Base-by-base conservation (phyloP, 30 jellyfish, hydroid and myxozoan genomes). In the Rhopilema esculentum region DNA sequence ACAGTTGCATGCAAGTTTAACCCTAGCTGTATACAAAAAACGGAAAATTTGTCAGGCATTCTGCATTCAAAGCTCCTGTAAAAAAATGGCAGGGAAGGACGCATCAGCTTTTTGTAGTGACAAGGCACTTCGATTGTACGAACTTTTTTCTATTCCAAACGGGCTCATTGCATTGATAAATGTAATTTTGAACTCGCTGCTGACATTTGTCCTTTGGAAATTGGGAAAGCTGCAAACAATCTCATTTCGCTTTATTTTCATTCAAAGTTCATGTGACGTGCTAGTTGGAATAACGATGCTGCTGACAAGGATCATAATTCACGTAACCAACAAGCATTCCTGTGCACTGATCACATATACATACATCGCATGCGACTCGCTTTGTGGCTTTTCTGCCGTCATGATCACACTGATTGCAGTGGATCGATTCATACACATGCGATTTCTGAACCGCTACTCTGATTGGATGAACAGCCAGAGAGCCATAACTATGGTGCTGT, bases 391-490 rank as follows among this genome's bases (percentile, higher is more conserved):
- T 69, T 83, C 91, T 9, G 91, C 77, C 12, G 24, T 61, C 28
- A 68, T 70, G 57, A 62, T 83, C 0, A 1, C 66, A 8, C 64
- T 69, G 7, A 67, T 83, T 15, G 91, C 91, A 48, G 18, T 83
- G 8, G 91, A 83, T 33, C 91, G 91, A 1, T 83, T 32, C 76
- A 68, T 83, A 18, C 91, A 83, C 76, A 83, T 69, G 91, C 75
- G 76, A 4, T 63, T 30, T 30, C 52, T 83, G 22, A 83, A 83
- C 74, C 74, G 74, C 25, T 83, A 69, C 57, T 52, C 79, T 18
- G 73, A 21, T 21, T 50, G 74, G 65, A 83, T 83, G 91, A 83
- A 73, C 49, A 23, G 49, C 48, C 22, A 65, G 16, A 23, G 91
- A 29, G 91, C 91, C 31, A 4, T 69, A 4, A 21, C 72, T 24